Conservation (phyloP, 2,113 vertebrate genomes). For the Oryctolagus cuniculus region mOryCun1.1 NC_091444.1:25284501-25285000, state of each 20-base stretch:
- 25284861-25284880: no score
- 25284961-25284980: no score
- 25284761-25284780: not conserved
- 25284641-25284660: not conserved
- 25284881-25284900: no score
- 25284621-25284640: not conserved
- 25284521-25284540: not conserved
- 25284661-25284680: not conserved
- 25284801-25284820: not conserved
- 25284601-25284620: not conserved
- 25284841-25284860: no score
- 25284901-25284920: no score
- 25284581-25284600: not conserved
- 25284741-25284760: not conserved
- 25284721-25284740: not conserved
- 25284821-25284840: not conserved
- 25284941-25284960: no score
- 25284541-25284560: not conserved
- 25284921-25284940: no score
- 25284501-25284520: not conserved
- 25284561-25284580: not conserved
- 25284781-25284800: no score
- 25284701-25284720: fast-evolving
- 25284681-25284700: not conserved
- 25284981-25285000: no score